Base-by-base conservation (phyloP, 2,888 invertebrate species). In the Sminthurides aquaticus region DNA sequence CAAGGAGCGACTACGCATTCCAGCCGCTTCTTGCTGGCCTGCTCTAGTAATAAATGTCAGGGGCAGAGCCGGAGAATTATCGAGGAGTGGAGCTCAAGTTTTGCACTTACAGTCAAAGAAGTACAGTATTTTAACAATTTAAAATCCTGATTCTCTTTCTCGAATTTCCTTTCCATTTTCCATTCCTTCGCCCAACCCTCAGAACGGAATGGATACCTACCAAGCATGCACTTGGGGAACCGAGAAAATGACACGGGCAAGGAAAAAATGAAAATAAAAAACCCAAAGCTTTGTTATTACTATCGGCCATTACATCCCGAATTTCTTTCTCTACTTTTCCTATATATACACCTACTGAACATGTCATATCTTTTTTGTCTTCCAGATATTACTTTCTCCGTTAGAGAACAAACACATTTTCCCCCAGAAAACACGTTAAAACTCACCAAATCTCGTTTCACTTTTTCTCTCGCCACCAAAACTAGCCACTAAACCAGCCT, bases 1-100 rank as follows among this genome's bases (percentile, higher is more conserved):
- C n/a, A n/a, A n/a, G n/a, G n/a, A n/a, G n/a, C n/a, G n/a, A n/a
- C n/a, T n/a, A n/a, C n/a, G n/a, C n/a, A n/a, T n/a, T n/a, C n/a
- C n/a, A n/a, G n/a, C n/a, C n/a, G n/a, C n/a, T n/a, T n/a, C n/a
- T n/a, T n/a, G n/a, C n/a, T n/a, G n/a, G n/a, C n/a, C 61, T 61
- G 61, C 54, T 52, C 49, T 34, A 49, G 61, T 61, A 61, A 61
- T 61, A 61, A 61, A 61, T 61, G 61, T 61, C 61, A 61, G 28
- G 29, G 55, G 18, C 61, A 61, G 61, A 52, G 61, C 52, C 26
- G 25, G 28, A 55, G 61, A 61, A 61, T 61, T 61, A 61, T 61
- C 52, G 54, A 49, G 61, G 54, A 49, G 29, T 34, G 61, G 34
- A 54, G 55, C 54, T 54, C 61, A 52, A 52, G 61, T 61, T 61